Conservation (phyloP, 2,888 invertebrate species). For the Cheiracanthium punctorium region DNA sequence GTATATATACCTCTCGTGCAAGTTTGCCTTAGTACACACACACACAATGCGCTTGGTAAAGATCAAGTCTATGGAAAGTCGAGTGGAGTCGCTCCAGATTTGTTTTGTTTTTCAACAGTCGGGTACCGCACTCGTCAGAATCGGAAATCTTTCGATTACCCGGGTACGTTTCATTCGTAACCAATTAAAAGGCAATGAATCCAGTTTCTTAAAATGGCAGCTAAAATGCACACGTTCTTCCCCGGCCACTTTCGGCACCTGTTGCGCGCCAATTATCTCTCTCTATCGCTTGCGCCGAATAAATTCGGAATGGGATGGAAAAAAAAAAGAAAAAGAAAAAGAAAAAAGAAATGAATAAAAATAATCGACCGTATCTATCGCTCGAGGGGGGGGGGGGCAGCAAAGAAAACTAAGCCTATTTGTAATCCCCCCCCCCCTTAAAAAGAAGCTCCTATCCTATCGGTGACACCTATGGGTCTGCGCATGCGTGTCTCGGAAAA, state of each 20-base stretch:
- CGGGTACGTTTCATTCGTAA: too few relatives aligned
- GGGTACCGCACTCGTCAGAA: too few relatives aligned
- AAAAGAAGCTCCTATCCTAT: constrained; percentile 12
- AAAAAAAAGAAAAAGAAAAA: too few relatives aligned
- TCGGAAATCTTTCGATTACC: too few relatives aligned
- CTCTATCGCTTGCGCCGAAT: constrained; percentile 14
- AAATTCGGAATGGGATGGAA: not conserved
- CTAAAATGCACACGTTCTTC: constrained; percentile 11
- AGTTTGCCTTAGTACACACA: too few relatives aligned
- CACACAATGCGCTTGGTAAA: too few relatives aligned
- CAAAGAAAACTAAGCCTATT: constrained; percentile 14
- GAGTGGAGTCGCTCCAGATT: too few relatives aligned
- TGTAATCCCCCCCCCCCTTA: constrained; percentile 2
- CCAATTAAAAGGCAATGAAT: not conserved
- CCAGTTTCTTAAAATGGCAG: not conserved
- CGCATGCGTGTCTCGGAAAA: constrained; percentile 9
- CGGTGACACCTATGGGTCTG: not conserved
- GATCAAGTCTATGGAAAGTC: too few relatives aligned
- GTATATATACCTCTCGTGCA: too few relatives aligned
- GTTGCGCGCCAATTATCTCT: constrained; percentile 4
- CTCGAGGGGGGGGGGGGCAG: not conserved
- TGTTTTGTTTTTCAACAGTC: too few relatives aligned
- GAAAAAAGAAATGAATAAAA: too few relatives aligned
- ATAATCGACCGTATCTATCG: constrained; percentile 17
- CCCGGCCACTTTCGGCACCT: not conserved